phyloP scores from a whole-genome alignment of 2,113 vertebrate species.

The Chionomys nivalis region DNA sequence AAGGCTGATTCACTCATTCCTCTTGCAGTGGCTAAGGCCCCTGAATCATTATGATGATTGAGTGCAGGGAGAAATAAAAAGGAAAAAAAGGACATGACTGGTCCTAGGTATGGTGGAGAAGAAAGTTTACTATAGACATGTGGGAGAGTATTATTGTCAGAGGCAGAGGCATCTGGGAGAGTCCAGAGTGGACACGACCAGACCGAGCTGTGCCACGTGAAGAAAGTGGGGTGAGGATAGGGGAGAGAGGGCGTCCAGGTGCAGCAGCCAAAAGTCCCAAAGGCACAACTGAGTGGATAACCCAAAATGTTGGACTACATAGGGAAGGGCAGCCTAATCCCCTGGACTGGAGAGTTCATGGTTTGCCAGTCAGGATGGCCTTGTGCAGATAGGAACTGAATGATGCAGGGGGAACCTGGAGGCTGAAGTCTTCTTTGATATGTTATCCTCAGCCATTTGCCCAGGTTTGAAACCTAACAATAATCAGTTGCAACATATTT shows the following conservation, averaged over 20 bases:
- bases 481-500: neutral
- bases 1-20: neutral
- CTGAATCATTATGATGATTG: neutral
- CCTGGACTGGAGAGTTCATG: neutral
- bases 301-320: neutral
- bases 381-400: neutral
- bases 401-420: neutral
- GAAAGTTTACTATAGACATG: neutral
- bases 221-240: neutral
- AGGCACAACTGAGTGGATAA: neutral
- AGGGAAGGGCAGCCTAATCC: neutral
- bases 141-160: neutral
- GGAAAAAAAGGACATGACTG: neutral
- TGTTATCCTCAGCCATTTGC: neutral
- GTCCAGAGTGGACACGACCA: neutral
- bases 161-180: neutral
- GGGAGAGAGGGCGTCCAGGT: too few species aligned
- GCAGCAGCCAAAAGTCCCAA: neutral
- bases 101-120: neutral
- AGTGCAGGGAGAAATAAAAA: neutral
- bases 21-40: neutral
- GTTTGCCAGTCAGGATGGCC: neutral
- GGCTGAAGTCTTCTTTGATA: neutral
- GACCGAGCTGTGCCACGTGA: neutral
- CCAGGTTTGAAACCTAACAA: too few species aligned